phyloP scores from a whole-genome alignment of 2,888 invertebrate species.

The Tinea semifulvella region DNA sequence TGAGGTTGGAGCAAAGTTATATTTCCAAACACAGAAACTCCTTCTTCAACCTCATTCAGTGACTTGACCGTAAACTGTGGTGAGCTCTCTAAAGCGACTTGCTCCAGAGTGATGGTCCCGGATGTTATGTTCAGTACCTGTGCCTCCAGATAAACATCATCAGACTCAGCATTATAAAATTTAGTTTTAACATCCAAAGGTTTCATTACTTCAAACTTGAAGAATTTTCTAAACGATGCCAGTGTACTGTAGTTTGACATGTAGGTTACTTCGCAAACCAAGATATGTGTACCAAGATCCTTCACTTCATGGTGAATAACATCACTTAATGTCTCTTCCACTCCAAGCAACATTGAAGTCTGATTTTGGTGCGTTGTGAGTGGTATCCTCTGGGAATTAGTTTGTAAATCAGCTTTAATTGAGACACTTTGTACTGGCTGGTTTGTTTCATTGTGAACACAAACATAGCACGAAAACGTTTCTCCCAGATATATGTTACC shows the following conservation, averaged over 20 bases:
- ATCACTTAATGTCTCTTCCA: constrained; percentile 90
- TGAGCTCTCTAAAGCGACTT: constrained; percentile 92
- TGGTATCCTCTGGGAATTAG: constrained; percentile 86
- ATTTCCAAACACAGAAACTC: constrained; percentile 79
- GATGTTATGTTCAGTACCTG: constrained; percentile 92
- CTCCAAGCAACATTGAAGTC: constrained; percentile 67
- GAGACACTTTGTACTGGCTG: constrained; percentile 84
- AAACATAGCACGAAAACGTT: constrained; percentile 97
- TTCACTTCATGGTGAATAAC: constrained; percentile 99
- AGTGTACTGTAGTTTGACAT: constrained; percentile 76
- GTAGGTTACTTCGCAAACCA: constrained; percentile 97
- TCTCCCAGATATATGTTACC: constrained; percentile 98
- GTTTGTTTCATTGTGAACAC: constrained; percentile 94
- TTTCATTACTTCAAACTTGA: constrained; percentile 97
- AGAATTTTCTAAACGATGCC: constrained; percentile 94
- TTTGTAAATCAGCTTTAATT: constrained; percentile 94
- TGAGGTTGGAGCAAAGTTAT: constrained; percentile 86
- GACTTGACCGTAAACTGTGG: constrained; percentile 85
- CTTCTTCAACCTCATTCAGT: constrained; percentile 72
- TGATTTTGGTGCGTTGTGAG: constrained; percentile 78
- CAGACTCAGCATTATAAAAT: constrained; percentile 92
- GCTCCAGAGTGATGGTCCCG: constrained; percentile 92
- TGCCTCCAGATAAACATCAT: constrained; percentile 77
- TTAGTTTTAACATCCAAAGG: constrained; percentile 99
- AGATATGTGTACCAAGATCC: constrained; percentile 96